Base-by-base conservation (phyloP, 2,888 invertebrate genomes). In the Metellina segmentata region DNA sequence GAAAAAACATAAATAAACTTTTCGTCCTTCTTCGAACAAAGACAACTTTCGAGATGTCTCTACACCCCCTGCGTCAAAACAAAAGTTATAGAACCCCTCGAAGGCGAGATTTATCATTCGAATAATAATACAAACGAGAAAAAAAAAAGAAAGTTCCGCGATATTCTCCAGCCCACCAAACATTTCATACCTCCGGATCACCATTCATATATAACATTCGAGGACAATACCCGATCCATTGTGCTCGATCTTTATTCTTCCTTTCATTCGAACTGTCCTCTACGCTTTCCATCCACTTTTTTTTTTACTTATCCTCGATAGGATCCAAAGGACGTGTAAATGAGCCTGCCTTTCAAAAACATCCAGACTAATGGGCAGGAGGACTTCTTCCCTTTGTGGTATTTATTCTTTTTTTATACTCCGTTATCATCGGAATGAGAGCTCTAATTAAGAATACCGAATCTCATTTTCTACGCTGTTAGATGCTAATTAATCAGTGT, bases 391-490 rank as follows among this genome's bases (percentile, higher is more conserved):
- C 53, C 52, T 83, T 83, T 74, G 83, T 74, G 83, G 13, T 72
- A 34, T 74, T 83, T 61, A 61, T 83, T 74, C 83, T 83, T 83
- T 74, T 52, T 8, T 34, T 7, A 11, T 34, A 9, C 74, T 74
- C 7, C 20, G 49, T 83, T 74, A 53, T 74, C 74, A 53, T 34
- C 16, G 74, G 51, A 83, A 83, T 74, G 74, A 83, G 74, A 74
- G 48, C 20, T 19, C 83, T 83, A 53, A 83, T 83, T 83, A 83
- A 74, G 83, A 52, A 74, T 74, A 16, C 53, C 52, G 72, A 52
- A 70, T 74, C 83, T 52, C 52, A 53, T 83, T 83, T 83, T 83
- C 83, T 74, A 72, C 83, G 34, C 83, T 48, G 83, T 83, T 74
- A 53, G 74, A 52, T 53, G 74, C 74, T 74, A 83, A 83, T 83